Base-by-base conservation (phyloP, 2,797 vertebrate genomes). In the Eulemur rubriventer region DNA sequence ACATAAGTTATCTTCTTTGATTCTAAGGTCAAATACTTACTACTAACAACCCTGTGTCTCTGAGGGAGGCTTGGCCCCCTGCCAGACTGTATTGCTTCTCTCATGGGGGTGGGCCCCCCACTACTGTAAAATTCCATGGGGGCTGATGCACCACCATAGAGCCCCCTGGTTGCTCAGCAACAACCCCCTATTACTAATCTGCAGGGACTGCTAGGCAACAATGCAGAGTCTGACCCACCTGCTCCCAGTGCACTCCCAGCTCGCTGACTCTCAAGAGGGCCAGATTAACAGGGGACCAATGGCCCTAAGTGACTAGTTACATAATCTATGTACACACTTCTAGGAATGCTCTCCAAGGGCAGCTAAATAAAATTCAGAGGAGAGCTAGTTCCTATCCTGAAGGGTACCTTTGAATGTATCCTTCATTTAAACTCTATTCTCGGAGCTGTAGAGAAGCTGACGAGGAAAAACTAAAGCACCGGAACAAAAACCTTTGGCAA, bases 1-100 rank as follows among this genome's bases (percentile, higher is more conserved):
- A 84, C 30, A n/a, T 30, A 82, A 88, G 28, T 70, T 89, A 94
- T 38, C 6, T 20, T 75, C 95, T 93, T 84, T 75, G 79, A 85
- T 89, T 82, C 41, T 92, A 84, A 94, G 35, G 91, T 78, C 67
- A 96, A 41, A 78, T 91, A 97, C 94, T 96, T 88, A 96, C 96
- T 97, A 94, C 76, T 94, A 92, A 89, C 59, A 97, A 82, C 69
- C 10, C 50, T 7, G 59, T 18, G 89, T 18, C 75, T 84, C 94
- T 89, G 35, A 86, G 93, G 92, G 90, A 95, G 61, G 75, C 95
- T 48, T 82, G 67, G 38, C 55, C 57, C 22, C 30, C 85, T 17
- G 85, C 55, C 95, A 96, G 89, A 82, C 0, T 12, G 3, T 1
- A 78, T 0, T 33, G 24, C 13, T 94, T 65, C 43, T 95, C 91